Conservation (phyloP, 1,140 invertebrate species). For the Drosophila sulfurigaster region DNA sequence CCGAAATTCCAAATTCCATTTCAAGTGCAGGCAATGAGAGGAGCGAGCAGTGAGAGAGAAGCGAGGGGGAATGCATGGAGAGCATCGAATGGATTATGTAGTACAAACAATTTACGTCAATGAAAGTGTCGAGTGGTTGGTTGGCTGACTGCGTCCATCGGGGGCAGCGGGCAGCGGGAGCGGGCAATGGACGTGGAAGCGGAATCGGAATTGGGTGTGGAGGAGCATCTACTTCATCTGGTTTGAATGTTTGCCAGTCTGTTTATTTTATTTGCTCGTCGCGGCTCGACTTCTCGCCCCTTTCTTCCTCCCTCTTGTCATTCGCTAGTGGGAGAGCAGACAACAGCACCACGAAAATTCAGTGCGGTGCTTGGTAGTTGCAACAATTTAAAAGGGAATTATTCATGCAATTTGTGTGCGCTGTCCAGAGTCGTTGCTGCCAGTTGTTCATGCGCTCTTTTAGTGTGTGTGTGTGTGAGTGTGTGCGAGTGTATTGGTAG, state of each 20-base stretch:
- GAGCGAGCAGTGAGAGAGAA: neutral
- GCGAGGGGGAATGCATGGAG: neutral
- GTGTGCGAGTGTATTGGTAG: slow-evolving; percentile 10
- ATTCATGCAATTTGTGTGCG: slow-evolving; percentile 80
- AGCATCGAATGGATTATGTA: slow-evolving; percentile 40
- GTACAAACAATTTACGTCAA: slow-evolving; percentile 78
- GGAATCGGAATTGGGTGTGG: neutral
- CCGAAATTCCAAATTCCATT: slow-evolving; percentile 53
- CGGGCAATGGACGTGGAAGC: too few species aligned
- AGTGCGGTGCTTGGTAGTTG: slow-evolving; percentile 57
- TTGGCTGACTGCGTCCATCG: neutral
- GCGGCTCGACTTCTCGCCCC: neutral
- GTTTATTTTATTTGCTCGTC: slow-evolving; percentile 69
- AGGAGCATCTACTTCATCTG: slow-evolving; percentile 20
- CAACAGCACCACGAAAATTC: slow-evolving; percentile 2
- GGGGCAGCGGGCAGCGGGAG: too few species aligned
- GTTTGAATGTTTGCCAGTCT: slow-evolving; percentile 50
- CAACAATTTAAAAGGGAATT: slow-evolving; percentile 82
- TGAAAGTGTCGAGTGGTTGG: slow-evolving; percentile 64
- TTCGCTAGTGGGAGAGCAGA: neutral
- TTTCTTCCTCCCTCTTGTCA: neutral
- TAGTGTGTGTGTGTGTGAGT: too few species aligned
- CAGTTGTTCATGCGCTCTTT: neutral
- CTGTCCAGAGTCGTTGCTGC: neutral
- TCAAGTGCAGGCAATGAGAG: slow-evolving; percentile 66